phyloP scores from a whole-genome alignment of 2,888 invertebrate species.

The Folsomia candida region DNA sequence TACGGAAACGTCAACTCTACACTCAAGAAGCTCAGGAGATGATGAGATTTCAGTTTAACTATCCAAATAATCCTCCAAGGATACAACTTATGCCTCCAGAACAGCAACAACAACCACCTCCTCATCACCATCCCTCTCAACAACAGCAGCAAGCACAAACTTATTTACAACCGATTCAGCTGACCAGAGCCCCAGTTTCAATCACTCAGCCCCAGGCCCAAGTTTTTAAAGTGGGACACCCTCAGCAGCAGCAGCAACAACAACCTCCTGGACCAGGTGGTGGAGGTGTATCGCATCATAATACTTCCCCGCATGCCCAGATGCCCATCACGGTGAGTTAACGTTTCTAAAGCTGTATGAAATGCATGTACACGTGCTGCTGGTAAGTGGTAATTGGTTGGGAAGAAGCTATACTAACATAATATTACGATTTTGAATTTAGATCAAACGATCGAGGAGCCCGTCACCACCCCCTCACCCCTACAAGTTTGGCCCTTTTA shows the following conservation, averaged over 20 bases:
- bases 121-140: constrained; percentile 57
- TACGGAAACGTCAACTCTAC: constrained; percentile 71
- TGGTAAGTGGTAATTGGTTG: too few relatives aligned
- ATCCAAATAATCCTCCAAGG: constrained; percentile 26
- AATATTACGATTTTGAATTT: too few relatives aligned
- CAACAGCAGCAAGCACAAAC: not conserved
- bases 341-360: too few relatives aligned
- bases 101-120: too few relatives aligned
- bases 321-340: too few relatives aligned
- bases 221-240: constrained; percentile 55
- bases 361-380: too few relatives aligned
- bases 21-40: constrained; percentile 62
- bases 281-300: not conserved
- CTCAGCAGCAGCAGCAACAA: not conserved
- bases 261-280: too few relatives aligned
- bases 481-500: constrained; percentile 58
- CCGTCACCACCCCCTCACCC: constrained; percentile 62
- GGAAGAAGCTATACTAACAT: too few relatives aligned
- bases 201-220: not conserved
- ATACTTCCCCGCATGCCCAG: constrained; percentile 6
- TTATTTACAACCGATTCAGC: too few relatives aligned
- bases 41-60: constrained; percentile 44
- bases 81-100: too few relatives aligned
- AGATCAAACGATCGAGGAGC: constrained; percentile 64
- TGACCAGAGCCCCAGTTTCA: too few relatives aligned